Conservation (phyloP, 1,140 invertebrate genomes). For the Lasaia peninsularis region DNA sequence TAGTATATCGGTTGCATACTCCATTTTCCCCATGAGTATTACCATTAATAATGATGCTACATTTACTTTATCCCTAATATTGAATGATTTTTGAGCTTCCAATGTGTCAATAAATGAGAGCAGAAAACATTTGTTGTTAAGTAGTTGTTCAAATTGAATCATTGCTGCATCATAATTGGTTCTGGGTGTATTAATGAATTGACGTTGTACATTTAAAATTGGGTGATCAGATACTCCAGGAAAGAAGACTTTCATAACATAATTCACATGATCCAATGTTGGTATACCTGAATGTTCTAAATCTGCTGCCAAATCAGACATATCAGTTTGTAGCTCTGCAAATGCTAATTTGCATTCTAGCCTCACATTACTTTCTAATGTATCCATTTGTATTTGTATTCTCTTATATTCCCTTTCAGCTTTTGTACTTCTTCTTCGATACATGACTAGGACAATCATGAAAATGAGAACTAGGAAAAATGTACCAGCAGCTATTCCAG, state of each 20-base stretch:
- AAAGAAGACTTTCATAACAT: slow-evolving; percentile 99
- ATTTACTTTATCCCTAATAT: slow-evolving; percentile 95
- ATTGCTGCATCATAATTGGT: slow-evolving; percentile 95
- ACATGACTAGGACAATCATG: slow-evolving; percentile 91
- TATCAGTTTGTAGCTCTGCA: slow-evolving; percentile 99
- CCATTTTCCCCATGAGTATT: slow-evolving; percentile 96
- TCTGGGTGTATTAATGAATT: slow-evolving; percentile 85
- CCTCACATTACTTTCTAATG: slow-evolving; percentile 97
- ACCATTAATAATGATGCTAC: slow-evolving; percentile 95
- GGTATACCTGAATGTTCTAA: slow-evolving; percentile 97
- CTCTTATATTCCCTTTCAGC: slow-evolving; percentile 97
- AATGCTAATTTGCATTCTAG: slow-evolving; percentile 99
- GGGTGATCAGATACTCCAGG: slow-evolving; percentile 95
- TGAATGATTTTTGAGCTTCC: slow-evolving; percentile 93
- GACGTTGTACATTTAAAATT: slow-evolving; percentile 90
- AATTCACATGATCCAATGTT: slow-evolving; percentile 95
- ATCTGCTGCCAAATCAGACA: slow-evolving; percentile 98
- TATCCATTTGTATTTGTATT: slow-evolving; percentile 99
- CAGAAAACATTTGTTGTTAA: slow-evolving; percentile 96
- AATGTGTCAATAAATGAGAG: slow-evolving; percentile 95
- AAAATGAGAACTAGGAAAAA: slow-evolving; percentile 90
- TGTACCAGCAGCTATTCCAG: slow-evolving; percentile 89
- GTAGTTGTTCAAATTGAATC: slow-evolving; percentile 95
- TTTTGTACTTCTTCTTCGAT: slow-evolving; percentile 94
- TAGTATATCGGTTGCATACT: slow-evolving; percentile 95